Evolutionary conservation across 2,797 vertebrate genomes (phyloP), one percentile per base, ranked within the genome.

Genomic region (Halcyon badia): DNA sequence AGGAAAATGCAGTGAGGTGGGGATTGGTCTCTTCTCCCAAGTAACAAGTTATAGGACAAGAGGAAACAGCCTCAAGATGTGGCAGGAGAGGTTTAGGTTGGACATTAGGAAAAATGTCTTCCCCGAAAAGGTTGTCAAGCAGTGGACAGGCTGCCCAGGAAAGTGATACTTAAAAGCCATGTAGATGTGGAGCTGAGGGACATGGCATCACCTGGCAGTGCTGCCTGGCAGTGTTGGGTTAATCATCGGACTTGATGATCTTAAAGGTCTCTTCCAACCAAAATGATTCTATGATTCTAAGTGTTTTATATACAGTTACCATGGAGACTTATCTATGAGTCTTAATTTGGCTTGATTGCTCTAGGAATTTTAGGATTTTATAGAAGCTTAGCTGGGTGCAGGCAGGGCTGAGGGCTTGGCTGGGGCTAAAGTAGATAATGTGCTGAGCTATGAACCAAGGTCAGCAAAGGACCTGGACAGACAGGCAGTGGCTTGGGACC

Each of bases 251-350:
- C 35, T 30, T 41, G 28, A 12, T 25, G 11, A 37, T 51, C 26
- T 22, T 54, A 54, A 41, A n/a, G 37, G 37, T 41, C 37, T 39
- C 31, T 54, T 71, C 35, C 49, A 71, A 41, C 49, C 14, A 41
- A 41, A 52, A 44, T 30, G n/a, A 73, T 48, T 60, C 42, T 75
- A 13, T 39, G 42, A 48, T 39, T 76, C 21, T 39, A 61, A 49
- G 62, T 90, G 44, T 30, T 81, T 93, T 83, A 28, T 54, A 76
- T 56, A 90, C 28, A 24, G 86, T 93, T 93, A 46, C 81, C 71
- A 89, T 89, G 80, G 94, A 77, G 39, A 93, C 20, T 24, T 89
- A 22, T 42, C 46, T 60, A 7, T 25, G 30, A 83, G 41, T 72
- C 84, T 94, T 92, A 79, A 92, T 92, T 96, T 89, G 81, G 69